A percentile compares a stretch with the other conserved stretches of the same genome.
phyloP scores from a whole-genome alignment of 2,888 invertebrate genomes.

The Phlogophora meticulosa region DNA sequence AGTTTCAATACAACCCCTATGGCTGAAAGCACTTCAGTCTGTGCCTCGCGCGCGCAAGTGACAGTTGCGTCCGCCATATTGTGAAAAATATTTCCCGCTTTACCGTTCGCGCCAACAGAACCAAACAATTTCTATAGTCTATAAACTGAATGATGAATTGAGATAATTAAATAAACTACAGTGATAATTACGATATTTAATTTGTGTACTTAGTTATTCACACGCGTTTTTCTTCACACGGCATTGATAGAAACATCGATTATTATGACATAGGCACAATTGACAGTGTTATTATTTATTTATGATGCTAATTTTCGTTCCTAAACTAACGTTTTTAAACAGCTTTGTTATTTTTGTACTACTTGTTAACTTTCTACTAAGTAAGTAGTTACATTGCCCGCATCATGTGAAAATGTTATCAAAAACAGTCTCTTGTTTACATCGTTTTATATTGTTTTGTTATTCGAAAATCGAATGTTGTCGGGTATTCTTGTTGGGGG shows the following conservation, averaged over 20 bases:
- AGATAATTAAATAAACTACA: conserved; percentile 29
- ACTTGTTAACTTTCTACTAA: conserved; percentile 51
- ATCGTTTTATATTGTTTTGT: conserved; percentile 27
- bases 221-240: conserved; percentile 70
- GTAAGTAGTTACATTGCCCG: conserved; percentile 55
- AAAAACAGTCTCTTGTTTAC: conserved; percentile 54
- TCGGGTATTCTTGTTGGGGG: conserved; percentile 23
- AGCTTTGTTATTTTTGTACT: conserved; percentile 13
- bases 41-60: conserved; percentile 75
- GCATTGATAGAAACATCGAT: conserved; percentile 71
- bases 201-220: conserved; percentile 7
- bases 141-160: conserved; percentile 2
- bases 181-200: conserved; percentile 15
- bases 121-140: conserved; percentile 11
- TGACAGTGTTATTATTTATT: conserved; percentile 52
- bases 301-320: conserved; percentile 48
- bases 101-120: conserved; percentile 62
- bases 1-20: conserved; percentile 66
- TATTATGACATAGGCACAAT: conserved; percentile 63
- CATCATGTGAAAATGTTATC: conserved; percentile 66
- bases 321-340: conserved; percentile 22
- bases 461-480: conserved; percentile 38
- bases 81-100: conserved; percentile 76
- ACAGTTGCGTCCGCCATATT: conserved; percentile 77
- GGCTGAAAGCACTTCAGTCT: conserved; percentile 79